Conservation (phyloP, 2,888 invertebrate species). For the Mesochorus sp. region DNA sequence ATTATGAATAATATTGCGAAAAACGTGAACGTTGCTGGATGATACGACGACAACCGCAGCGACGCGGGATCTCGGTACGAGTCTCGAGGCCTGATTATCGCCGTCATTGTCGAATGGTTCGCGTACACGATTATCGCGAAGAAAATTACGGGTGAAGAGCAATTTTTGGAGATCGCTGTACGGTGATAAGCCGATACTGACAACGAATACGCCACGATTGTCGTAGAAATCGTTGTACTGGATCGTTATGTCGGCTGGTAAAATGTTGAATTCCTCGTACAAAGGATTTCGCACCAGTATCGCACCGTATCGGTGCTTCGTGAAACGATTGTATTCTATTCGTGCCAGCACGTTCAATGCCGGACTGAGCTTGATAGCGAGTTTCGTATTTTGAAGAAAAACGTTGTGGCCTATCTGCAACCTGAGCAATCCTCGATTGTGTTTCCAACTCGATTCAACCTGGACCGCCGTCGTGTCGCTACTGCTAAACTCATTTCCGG, state of each 20-base stretch:
- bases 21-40: slow-evolving; percentile 94
- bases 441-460: slow-evolving; percentile 91
- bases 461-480: slow-evolving; percentile 91
- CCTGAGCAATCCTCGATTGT: slow-evolving; percentile 83
- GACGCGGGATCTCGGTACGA: slow-evolving; percentile 95
- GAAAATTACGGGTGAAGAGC: slow-evolving; percentile 93
- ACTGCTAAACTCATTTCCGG: slow-evolving; percentile 93
- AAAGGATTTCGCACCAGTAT: slow-evolving; percentile 92
- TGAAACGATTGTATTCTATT: slow-evolving; percentile 95
- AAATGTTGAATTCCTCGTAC: slow-evolving; percentile 90
- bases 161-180: slow-evolving; percentile 92
- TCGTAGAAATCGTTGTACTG: slow-evolving; percentile 94
- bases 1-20: slow-evolving; percentile 95
- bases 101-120: slow-evolving; percentile 92
- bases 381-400: slow-evolving; percentile 89
- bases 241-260: slow-evolving; percentile 88
- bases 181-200: slow-evolving; percentile 93
- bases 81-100: slow-evolving; percentile 85
- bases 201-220: slow-evolving; percentile 94
- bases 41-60: slow-evolving; percentile 96
- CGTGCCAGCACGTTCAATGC: slow-evolving; percentile 90
- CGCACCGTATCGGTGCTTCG: slow-evolving; percentile 91
- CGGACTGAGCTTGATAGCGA: slow-evolving; percentile 91
- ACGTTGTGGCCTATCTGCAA: slow-evolving; percentile 94
- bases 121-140: slow-evolving; percentile 92